These are phyloP conservation scores for Tachysurus vachellii DNA, from an alignment of 2,113 vertebrate genomes.

Conservation along the genomic window DNA sequence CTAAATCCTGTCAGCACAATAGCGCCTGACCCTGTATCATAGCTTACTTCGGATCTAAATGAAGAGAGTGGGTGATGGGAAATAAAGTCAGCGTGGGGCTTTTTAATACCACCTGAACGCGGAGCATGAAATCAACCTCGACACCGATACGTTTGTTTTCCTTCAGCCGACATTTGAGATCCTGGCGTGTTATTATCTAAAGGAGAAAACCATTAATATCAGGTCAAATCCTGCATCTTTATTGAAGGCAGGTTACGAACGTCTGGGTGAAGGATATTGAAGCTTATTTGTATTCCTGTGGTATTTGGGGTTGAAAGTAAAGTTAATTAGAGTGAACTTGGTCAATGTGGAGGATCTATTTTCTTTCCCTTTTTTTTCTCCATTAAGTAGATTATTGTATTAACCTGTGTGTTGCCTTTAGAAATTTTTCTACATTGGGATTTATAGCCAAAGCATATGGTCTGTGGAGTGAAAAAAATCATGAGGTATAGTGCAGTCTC, in stretches of 20 bases:
- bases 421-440: background rate
- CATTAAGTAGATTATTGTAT: conserved; percentile 30
- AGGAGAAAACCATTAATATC: conserved; percentile 31
- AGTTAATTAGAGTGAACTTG: conserved; percentile 4
- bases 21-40: background rate
- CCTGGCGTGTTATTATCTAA: conserved; percentile 19
- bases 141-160: conserved; percentile 39
- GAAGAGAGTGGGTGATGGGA: background rate
- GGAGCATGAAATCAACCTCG: conserved; percentile 47
- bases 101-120: conserved; percentile 42
- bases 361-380: background rate
- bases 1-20: background rate
- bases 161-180: background rate
- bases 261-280: background rate
- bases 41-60: background rate
- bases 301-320: conserved; percentile 13
- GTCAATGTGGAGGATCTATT: background rate
- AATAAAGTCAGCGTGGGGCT: conserved; percentile 36
- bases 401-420: conserved; percentile 36
- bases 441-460: conserved; percentile 30
- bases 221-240: conserved; percentile 8
- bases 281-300: background rate
- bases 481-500: background rate
- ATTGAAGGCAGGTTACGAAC: background rate
- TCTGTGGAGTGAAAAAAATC: background rate